Evolutionary conservation across 2,888 invertebrate species (phyloP), one percentile per base, ranked within the genome.

Genomic region (Aromia moschata): DNA sequence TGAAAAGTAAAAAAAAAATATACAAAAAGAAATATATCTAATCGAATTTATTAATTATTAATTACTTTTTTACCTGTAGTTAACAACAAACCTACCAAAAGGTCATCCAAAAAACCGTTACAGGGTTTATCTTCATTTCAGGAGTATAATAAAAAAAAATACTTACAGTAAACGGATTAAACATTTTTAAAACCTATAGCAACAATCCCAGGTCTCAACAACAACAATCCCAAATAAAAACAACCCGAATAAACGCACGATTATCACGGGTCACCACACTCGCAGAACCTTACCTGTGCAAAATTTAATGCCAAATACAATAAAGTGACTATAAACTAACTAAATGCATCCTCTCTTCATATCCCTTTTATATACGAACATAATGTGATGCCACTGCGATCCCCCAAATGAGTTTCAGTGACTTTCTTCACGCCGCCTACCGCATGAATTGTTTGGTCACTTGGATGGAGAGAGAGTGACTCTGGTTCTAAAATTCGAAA

Each of bases 311-410:
- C 53, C 12, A 36, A 44, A 55, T 17, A 2, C 40, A 53, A n/a
- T n/a, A n/a, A n/a, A 33, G 17, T 31, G 53, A 55, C 55, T 55
- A 55, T 45, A 55, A 55, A 55, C 55, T 55, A 55, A 55, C 55
- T 55, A 46, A 55, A 55, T 45, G 45, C 55, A 55, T 45, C 37
- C 9, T 36, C 45, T 44, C 36, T 18, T 55, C 45, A 55, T 55
- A 45, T 55, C 44, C 55, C 55, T 44, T 55, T 55, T 55, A 55
- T 55, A 55, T 55, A 55, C 38, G 30, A 18, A 45, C 43, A 16
- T 43, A 45, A 20, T 45, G 55, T 55, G 55, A 55, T 55, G 55
- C 45, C 45, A 20, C 44, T 45, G 38, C 37, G 36, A 30, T 45
- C 45, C 55, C 44, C 38, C 55, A 55, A 44, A 37, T 55, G 36